Evolutionary conservation across 53 echinoderm and acorn worm species (phyloP).

Genomic region (Arbacia lixula): DNA sequence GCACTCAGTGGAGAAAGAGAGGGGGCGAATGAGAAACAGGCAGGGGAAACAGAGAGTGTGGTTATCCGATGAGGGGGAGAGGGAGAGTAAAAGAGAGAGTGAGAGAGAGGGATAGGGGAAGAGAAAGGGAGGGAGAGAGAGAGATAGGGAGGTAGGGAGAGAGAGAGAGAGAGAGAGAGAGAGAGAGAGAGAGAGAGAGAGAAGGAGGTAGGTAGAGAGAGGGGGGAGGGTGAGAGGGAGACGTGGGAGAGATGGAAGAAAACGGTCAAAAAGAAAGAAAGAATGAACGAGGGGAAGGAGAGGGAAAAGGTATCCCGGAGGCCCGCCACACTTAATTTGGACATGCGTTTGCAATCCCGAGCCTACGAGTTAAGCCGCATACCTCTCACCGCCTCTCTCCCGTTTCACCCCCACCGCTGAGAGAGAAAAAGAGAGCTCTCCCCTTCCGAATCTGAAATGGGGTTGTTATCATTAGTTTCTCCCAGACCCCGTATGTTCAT

Average conservation of each 20-base stretch:
- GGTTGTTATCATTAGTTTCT: not conserved
- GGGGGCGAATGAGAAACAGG: not conserved
- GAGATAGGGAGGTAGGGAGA: not conserved
- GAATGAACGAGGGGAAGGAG: not conserved
- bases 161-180: not conserved
- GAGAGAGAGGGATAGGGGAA: too few relatives aligned
- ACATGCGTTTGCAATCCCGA: constrained; percentile 40
- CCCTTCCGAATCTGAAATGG: constrained; percentile 23
- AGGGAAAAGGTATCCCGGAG: constrained; percentile 18
- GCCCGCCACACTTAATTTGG: constrained; percentile 44
- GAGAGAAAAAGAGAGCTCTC: not conserved
- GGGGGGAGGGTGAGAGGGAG: not conserved
- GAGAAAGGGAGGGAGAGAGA: too few relatives aligned
- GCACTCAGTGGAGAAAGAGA: not conserved
- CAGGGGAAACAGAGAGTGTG: not conserved
- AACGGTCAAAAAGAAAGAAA: not conserved
- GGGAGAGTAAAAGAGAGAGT: too few relatives aligned
- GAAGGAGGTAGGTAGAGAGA: not conserved
- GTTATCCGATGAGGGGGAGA: not conserved
- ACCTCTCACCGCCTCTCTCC: not conserved
- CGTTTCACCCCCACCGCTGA: not conserved
- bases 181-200: not conserved
- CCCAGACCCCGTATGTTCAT: constrained; percentile 23
- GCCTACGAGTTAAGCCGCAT: constrained; percentile 33
- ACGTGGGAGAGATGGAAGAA: not conserved